Conservation (phyloP, 2,113 vertebrate genomes). For the Turdus rufiventris region DNA sequence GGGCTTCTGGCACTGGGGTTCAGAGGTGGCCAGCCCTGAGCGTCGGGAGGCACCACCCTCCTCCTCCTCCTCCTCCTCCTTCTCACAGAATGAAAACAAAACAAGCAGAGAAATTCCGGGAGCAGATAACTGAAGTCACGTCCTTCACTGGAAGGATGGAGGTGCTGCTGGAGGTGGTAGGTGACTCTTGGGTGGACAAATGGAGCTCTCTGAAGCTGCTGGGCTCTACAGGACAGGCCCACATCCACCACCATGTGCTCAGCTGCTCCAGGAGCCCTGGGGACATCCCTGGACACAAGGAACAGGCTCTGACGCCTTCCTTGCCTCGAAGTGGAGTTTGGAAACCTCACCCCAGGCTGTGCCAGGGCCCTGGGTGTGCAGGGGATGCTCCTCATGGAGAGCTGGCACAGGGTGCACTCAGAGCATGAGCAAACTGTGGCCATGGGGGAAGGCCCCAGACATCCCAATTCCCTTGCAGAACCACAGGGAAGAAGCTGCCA, state of each 20-base stretch:
- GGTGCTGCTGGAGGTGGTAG: not conserved
- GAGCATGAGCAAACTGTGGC: not conserved
- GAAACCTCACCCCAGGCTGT: not conserved
- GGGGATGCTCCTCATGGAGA: not conserved
- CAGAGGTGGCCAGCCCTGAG: slow-evolving; percentile 9
- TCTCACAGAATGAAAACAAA: not conserved
- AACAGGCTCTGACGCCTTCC: not conserved
- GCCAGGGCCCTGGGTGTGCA: fast-evolving
- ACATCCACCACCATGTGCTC: not conserved
- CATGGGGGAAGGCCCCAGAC: fast-evolving
- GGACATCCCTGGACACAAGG: not conserved
- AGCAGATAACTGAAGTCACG: not conserved
- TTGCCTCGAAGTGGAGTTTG: not conserved
- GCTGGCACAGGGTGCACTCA: not conserved
- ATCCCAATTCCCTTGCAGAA: not conserved
- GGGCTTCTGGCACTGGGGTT: slow-evolving; percentile 33
- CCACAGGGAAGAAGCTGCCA: not conserved
- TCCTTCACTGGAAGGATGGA: not conserved
- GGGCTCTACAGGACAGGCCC: not conserved
- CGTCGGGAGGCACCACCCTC: not conserved
- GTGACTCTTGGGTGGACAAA: not conserved
- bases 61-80: not conserved
- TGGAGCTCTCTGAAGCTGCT: not conserved
- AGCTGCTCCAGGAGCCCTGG: not conserved
- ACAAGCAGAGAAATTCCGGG: not conserved